Evolutionary conservation across 2,113 vertebrate species (phyloP), one percentile per base, ranked within the genome.

Genomic region (Ardeotis arabs): DNA sequence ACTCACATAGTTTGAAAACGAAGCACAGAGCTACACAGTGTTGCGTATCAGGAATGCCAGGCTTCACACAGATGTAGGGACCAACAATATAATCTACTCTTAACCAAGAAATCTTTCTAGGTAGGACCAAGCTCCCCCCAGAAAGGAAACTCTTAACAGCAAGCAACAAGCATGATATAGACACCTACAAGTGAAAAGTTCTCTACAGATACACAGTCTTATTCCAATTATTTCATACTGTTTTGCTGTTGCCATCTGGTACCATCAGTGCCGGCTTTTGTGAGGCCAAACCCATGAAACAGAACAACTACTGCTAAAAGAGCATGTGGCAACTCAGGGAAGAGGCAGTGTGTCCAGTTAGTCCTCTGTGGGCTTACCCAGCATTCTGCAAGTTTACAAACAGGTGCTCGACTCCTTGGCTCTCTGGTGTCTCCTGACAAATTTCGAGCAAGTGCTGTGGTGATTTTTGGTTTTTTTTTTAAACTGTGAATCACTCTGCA

Each of bases 311-410:
- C 10, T 66, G 18, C 21, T 66, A 66, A 37, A 74, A 59, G 10
- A 59, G 14, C 7, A 12, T 4, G 1, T 25, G 0, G 0, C n/a
- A 84, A 67, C 6, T 74, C 6, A 2, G 64, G 23, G 67, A 80
- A 39, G 16, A 45, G 14, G 29, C 15, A 59, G 7, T 4, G 15
- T 20, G 14, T 33, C 0, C 0, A 33, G 16, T 27, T 6, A 63
- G 14, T 84, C 52, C 25, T 31, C 4, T 4, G 16, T 27, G 45
- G 39, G 64, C 35, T n/a, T 72, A 39, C 7, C 33, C 13, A 87
- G 29, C 35, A 14, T 25, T 59, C 25, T 75, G 13, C 14, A 59
- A 27, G 60, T 83, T 47, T 52, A 73, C 14, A 62, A 85, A 78
- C 28, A 62, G 55, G 56, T 39, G 31, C n/a, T 86, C 3, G 0